Conservation (phyloP, 2,797 vertebrate species). For the Liasis olivaceus region DNA sequence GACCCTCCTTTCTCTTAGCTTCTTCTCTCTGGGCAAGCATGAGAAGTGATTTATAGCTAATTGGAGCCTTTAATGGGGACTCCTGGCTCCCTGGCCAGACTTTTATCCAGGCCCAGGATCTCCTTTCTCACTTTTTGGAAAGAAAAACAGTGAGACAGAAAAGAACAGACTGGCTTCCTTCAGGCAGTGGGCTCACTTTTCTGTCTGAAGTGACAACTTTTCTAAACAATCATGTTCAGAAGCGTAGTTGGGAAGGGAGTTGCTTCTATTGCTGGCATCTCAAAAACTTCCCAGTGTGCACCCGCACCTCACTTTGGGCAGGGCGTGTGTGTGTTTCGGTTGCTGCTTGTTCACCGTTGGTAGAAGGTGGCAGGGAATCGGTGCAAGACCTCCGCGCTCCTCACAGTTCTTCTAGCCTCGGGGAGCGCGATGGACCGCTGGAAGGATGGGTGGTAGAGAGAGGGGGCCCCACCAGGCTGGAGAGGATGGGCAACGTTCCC, state of each 20-base stretch:
- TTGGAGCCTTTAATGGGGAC: constrained; percentile 80
- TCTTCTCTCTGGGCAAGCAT: constrained; percentile 68
- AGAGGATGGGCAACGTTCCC: neutral
- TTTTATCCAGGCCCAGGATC: constrained; percentile 79
- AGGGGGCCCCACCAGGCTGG: too few species aligned
- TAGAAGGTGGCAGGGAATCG: neutral
- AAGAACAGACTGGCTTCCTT: constrained; percentile 72
- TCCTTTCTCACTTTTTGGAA: constrained; percentile 81
- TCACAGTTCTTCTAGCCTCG: neutral
- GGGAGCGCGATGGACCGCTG: too few species aligned
- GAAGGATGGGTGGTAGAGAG: too few species aligned
- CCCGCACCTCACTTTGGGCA: too few species aligned
- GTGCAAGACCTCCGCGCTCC: neutral
- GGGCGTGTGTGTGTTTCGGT: neutral
- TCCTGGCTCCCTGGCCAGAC: constrained; percentile 75
- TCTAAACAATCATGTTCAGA: constrained; percentile 60
- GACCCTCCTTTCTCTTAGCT: neutral
- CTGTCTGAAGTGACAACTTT: constrained; percentile 73
- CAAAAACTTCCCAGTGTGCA: neutral
- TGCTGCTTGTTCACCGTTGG: neutral
- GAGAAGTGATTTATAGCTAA: constrained; percentile 88
- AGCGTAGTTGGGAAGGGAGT: neutral
- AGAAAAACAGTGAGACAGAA: constrained; percentile 78
- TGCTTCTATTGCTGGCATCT: neutral
- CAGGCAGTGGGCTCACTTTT: constrained; percentile 68